phyloP scores from a whole-genome alignment of 2,888 invertebrate genomes.

The Loripinus fragilis region DNA sequence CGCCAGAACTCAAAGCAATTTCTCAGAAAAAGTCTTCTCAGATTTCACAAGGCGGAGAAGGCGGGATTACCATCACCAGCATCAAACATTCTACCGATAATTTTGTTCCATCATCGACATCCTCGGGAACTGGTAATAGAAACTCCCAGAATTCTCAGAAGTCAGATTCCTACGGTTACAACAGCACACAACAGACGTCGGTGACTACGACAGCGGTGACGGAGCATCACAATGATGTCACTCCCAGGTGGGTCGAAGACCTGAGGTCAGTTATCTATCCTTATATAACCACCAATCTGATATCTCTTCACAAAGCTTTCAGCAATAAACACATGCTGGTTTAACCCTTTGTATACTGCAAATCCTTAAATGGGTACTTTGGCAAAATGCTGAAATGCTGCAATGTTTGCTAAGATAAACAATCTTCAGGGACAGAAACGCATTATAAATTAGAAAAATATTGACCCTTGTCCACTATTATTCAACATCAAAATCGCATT shows the following conservation, averaged over 20 bases:
- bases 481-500: too few relatives aligned
- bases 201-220: neutral
- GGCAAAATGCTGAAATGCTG: too few relatives aligned
- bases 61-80: constrained; percentile 82
- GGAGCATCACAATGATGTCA: constrained; percentile 1
- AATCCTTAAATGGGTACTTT: too few relatives aligned
- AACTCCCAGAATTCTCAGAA: constrained; percentile 33
- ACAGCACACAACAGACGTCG: neutral
- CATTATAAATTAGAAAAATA: too few relatives aligned
- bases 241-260: constrained; percentile 18
- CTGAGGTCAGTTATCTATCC: constrained; percentile 9
- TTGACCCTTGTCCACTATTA: too few relatives aligned
- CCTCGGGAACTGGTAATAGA: constrained; percentile 18
- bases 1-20: constrained; percentile 83
- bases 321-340: too few relatives aligned
- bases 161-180: constrained; percentile 9
- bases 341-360: too few relatives aligned
- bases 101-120: constrained; percentile 35
- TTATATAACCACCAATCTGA: neutral
- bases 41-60: constrained; percentile 61
- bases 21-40: constrained; percentile 77
- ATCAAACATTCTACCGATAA: constrained; percentile 75
- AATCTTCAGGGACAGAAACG: too few relatives aligned
- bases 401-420: too few relatives aligned
- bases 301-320: too few relatives aligned